Base-by-base conservation (phyloP, 2,113 vertebrate genomes). In the Lutjanus erythropterus region DNA sequence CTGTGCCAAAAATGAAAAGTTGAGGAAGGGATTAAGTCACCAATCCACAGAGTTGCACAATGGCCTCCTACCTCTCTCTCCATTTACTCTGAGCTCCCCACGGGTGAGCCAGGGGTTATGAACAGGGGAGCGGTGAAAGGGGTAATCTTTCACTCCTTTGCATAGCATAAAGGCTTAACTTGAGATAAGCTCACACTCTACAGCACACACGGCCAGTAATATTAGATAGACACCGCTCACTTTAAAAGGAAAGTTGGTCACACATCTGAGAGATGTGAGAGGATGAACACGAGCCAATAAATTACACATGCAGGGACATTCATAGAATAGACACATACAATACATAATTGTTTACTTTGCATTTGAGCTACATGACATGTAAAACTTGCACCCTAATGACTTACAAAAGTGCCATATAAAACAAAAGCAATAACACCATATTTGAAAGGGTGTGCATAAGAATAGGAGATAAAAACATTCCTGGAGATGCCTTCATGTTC, bases 101-200 rank as follows among this genome's bases (percentile, higher is more conserved):
- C 6, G 49, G 71, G 53, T 86, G 77, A 72, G 47, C 16, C 49
- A 59, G 75, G 31, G 74, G 72, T 56, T 75, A 65, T 79, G 61
- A 81, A 78, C 69, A 39, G 62, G 31, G 65, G 33, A 71, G 49
- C 61, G 10, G 41, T 76, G 67, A 68, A 62, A 65, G 41, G 58
- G 52, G 64, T 76, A 72, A 72, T 59, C 80, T 86, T 80, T 87
- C 75, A 80, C 55, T 84, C 52, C 39, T 87, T 73, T 78, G 64
- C 82, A 88, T 79, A 86, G 85, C 82, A 85, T 71, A 81, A 79
- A 80, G 50, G 81, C 81, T 89, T 79, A 78, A 65, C 66, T 60
- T 35, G 41, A 71, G 61, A 79, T 82, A 78, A 88, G 69, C 75
- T 79, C 42, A 33, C 39, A 78, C 56, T 35, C 25, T 56, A 7